Conservation (phyloP, 2,888 invertebrate species). For the Xestia c-nigrum region DNA sequence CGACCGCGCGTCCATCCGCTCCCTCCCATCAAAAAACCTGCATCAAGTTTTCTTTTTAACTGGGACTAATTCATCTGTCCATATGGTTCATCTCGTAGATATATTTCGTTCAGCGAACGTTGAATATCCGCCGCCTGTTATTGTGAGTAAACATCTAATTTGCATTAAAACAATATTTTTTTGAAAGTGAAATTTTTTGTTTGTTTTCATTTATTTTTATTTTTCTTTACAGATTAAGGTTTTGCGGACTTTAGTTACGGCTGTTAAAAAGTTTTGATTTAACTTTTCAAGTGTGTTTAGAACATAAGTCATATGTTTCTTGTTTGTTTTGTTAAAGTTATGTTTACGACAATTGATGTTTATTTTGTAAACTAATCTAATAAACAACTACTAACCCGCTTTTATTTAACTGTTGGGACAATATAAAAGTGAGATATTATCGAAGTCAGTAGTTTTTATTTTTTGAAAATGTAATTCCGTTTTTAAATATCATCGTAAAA, state of each 20-base stretch:
- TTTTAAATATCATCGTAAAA: background rate
- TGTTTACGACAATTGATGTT: conserved; percentile 44
- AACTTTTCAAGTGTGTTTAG: conserved; percentile 14
- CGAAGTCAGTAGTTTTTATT: conserved; percentile 4
- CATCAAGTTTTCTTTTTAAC: conserved; percentile 80
- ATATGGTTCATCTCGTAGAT: conserved; percentile 96
- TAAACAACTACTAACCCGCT: conserved; percentile 10
- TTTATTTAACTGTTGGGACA: background rate
- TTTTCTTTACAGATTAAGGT: conserved; percentile 65
- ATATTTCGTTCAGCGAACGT: conserved; percentile 94
- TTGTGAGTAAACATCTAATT: conserved; percentile 92
- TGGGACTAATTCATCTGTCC: conserved; percentile 90
- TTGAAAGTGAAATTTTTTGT: conserved; percentile 58
- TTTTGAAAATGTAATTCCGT: background rate
- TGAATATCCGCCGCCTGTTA: conserved; percentile 93
- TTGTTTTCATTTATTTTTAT: conserved; percentile 61
- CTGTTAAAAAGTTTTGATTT: conserved; percentile 27
- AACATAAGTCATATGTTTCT: conserved; percentile 38
- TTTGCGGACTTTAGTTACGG: conserved; percentile 39
- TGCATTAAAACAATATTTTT: conserved; percentile 64
- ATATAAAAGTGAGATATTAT: conserved; percentile 9
- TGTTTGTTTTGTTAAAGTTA: conserved; percentile 64
- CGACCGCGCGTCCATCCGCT: conserved; percentile 77
- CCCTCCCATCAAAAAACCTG: conserved; percentile 74
- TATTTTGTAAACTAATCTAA: conserved; percentile 31